Evolutionary conservation across 2,888 invertebrate species (phyloP).

Genomic region (Amphipoea oculea): DNA sequence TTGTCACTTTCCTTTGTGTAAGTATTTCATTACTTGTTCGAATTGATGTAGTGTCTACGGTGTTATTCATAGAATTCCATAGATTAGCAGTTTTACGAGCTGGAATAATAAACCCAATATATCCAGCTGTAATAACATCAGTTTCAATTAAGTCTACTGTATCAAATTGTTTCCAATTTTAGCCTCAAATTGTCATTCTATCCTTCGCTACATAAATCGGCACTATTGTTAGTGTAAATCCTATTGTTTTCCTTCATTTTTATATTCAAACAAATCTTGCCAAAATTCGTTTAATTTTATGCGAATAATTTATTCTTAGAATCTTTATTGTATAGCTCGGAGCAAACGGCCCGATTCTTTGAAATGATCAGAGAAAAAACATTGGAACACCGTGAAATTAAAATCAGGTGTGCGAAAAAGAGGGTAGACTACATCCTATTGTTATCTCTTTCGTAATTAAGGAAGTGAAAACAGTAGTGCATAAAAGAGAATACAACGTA

Average conservation of each 20-base stretch:
- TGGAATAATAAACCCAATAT: neutral
- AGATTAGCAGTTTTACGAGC: neutral
- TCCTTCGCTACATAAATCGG: neutral
- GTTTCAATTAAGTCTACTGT: neutral
- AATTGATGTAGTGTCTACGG: neutral
- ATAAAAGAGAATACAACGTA: conserved; percentile 26
- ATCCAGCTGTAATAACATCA: neutral
- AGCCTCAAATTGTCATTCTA: neutral
- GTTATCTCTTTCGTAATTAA: conserved; percentile 52
- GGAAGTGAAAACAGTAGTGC: conserved; percentile 39
- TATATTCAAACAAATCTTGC: conserved; percentile 29
- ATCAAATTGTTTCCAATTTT: neutral
- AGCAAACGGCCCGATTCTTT: conserved; percentile 59
- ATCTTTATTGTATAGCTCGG: conserved; percentile 57
- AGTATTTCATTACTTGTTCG: neutral
- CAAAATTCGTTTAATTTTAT: conserved; percentile 42
- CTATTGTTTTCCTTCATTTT: conserved; percentile 17
- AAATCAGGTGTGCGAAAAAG: conserved; percentile 57
- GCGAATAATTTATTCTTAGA: conserved; percentile 62
- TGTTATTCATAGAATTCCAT: neutral
- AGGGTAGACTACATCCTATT: conserved; percentile 29
- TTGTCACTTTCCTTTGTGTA: conserved; percentile 8
- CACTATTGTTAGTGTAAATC: neutral
- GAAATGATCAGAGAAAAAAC: conserved; percentile 58
- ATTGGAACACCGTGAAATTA: conserved; percentile 61